Evolutionary conservation across 2,888 invertebrate species (phyloP), one percentile per base, ranked within the genome.

Genomic region (Odiellus spinosus): DNA sequence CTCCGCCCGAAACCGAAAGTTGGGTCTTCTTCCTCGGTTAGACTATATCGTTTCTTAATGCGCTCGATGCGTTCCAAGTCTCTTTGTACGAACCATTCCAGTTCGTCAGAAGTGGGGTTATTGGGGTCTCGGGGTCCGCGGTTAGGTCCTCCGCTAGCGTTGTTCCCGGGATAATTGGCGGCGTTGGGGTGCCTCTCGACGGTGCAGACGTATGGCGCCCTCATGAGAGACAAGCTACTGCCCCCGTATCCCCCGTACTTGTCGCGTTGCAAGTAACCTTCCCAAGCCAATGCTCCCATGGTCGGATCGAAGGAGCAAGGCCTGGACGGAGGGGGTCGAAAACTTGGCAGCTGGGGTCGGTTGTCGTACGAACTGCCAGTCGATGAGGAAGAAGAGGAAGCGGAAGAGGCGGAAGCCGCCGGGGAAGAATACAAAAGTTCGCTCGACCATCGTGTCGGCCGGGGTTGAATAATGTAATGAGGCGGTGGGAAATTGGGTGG

Each of bases 1-100:
- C 58, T 40, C 12, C 53, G 45, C 38, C 53, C 56, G 40, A 58
- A 58, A 17, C 58, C 58, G 45, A 58, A 58, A 1, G 57, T 56
- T 11, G 58, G 58, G 42, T 58, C 57, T 14, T 52, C 53, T 32
- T 52, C 50, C 40, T 56, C 56, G 3, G 56, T 50, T 8, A 57
- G 41, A 26, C 56, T 56, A 40, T 58, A 58, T n/a, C 57, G 48
- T 18, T 56, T 55, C 21, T 51, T 51, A 8, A 58, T 51, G 12
- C 53, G 45, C 38, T 58, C 57, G 10, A 52, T 50, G 26, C 58
- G 46, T 32, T 53, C 45, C 4, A 47, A 42, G 19, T 57, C 57
- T 38, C 54, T 51, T 40, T 53, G 49, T 2, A 56, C 56, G 41
- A 57, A 56, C 32, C 49, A 45, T 43, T 53, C 56, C 17, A 57